Conservation (phyloP, 1,140 invertebrate species). For the Philopotamus ludificatus region DNA sequence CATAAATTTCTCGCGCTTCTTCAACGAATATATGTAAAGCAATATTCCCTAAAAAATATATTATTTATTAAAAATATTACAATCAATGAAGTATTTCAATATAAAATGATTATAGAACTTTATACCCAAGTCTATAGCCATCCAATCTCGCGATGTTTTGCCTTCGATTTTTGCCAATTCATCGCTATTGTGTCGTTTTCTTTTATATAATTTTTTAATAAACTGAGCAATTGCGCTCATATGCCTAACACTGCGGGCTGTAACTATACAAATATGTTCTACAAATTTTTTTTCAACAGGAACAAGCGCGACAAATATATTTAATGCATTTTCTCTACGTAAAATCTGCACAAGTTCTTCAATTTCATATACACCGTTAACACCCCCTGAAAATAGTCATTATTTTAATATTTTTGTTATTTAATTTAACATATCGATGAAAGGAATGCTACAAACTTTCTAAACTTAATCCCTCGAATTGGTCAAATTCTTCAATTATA, state of each 20-base stretch:
- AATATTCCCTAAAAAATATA: conserved; percentile 72
- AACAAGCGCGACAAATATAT: conserved; percentile 80
- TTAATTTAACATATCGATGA: conserved; percentile 11
- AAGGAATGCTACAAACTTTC: conserved; percentile 50
- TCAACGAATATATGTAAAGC: conserved; percentile 83
- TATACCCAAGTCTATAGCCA: conserved; percentile 85
- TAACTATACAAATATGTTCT: conserved; percentile 78
- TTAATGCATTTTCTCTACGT: conserved; percentile 70
- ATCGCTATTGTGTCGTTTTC: conserved; percentile 67
- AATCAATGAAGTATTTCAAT: too few relatives aligned
- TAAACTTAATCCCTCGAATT: conserved; percentile 55
- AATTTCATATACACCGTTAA: conserved; percentile 80
- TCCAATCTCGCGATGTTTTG: conserved; percentile 73
- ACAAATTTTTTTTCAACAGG: conserved; percentile 76
- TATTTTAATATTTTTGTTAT: conserved; percentile 5
- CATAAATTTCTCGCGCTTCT: conserved; percentile 69
- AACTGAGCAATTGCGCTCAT: conserved; percentile 73
- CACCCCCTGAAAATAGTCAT: conserved; percentile 63
- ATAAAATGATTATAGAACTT: conserved; percentile 17
- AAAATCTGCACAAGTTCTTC: conserved; percentile 80
- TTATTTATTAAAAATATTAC: conserved; percentile 4
- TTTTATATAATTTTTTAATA: conserved; percentile 77
- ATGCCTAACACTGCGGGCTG: conserved; percentile 71
- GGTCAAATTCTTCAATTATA: conserved; percentile 53
- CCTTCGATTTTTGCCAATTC: conserved; percentile 76